A percentile compares a stretch with the other conserved stretches of the same genome.
phyloP scores from a whole-genome alignment of 2,797 vertebrate genomes.

The Rousettus madagascariensis region DNA sequence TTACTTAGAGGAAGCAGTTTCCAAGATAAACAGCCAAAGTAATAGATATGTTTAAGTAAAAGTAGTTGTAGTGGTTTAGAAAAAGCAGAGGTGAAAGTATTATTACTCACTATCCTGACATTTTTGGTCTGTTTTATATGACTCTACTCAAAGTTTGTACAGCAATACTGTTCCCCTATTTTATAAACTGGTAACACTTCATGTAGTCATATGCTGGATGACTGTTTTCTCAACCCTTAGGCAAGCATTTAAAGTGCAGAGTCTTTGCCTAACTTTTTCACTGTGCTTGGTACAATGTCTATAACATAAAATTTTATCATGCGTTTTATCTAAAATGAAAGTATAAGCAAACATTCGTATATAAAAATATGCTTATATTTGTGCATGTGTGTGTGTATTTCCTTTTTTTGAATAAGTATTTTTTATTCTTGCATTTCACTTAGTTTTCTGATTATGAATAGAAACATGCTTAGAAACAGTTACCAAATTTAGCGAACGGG shows the following conservation, averaged over 20 bases:
- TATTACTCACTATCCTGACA: neutral
- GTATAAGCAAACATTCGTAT: neutral
- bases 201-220: neutral
- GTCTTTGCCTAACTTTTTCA: neutral
- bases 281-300: neutral
- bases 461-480: neutral
- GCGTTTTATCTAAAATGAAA: neutral
- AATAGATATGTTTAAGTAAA: neutral
- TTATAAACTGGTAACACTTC: neutral
- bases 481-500: neutral
- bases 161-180: neutral
- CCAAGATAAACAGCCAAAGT: neutral
- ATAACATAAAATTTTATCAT: neutral
- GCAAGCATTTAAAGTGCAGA: neutral
- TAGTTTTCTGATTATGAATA: neutral
- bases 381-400: neutral
- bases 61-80: neutral
- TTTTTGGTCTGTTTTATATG: neutral
- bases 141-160: neutral
- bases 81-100: neutral
- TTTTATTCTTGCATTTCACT: neutral
- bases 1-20: neutral
- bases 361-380: neutral
- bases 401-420: rapidly evolving
- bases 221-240: neutral